phyloP scores from a whole-genome alignment of 30 jellyfish, hydroid and myxozoan species.

The Sanderia malayensis region DNA sequence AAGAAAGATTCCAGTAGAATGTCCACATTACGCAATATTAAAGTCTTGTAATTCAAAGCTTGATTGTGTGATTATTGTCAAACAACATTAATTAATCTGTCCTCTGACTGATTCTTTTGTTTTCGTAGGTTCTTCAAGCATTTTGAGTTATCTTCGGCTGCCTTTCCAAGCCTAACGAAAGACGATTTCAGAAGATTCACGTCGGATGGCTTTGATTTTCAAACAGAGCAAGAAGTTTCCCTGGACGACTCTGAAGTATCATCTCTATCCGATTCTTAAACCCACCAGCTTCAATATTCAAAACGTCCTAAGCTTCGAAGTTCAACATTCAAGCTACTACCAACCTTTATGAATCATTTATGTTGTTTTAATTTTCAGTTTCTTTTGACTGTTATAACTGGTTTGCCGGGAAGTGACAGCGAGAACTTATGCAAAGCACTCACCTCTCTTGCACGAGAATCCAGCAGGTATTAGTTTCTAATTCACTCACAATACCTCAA shows the following conservation, averaged over 20 bases:
- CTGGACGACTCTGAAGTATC: constrained; percentile 53
- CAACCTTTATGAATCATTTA: too few species aligned
- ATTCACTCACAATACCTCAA: too few species aligned
- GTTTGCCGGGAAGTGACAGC: constrained; percentile 55
- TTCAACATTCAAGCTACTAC: too few species aligned
- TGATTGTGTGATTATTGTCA: too few species aligned
- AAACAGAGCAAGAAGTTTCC: neutral
- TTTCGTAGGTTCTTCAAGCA: constrained; percentile 40
- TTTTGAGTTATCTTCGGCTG: constrained; percentile 26
- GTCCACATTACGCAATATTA: too few species aligned
- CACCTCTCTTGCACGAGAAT: constrained; percentile 49
- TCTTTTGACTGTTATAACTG: constrained; percentile 38
- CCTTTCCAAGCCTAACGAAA: constrained; percentile 3
- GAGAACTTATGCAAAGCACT: constrained; percentile 38
- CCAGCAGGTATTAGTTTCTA: constrained; percentile 27
- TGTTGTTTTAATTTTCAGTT: constrained; percentile 8
- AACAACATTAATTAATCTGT: too few species aligned
- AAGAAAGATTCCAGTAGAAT: too few species aligned
- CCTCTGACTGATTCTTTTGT: neutral
- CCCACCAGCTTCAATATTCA: too few species aligned
- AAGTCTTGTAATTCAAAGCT: too few species aligned
- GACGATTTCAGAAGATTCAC: constrained; percentile 2
- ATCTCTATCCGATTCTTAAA: too few species aligned
- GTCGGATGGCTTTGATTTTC: neutral
- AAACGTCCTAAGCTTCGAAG: too few species aligned